Evolutionary conservation across 2,113 vertebrate species (phyloP), one percentile per base, ranked within the genome.

Genomic region (Kryptolebias marmoratus): DNA sequence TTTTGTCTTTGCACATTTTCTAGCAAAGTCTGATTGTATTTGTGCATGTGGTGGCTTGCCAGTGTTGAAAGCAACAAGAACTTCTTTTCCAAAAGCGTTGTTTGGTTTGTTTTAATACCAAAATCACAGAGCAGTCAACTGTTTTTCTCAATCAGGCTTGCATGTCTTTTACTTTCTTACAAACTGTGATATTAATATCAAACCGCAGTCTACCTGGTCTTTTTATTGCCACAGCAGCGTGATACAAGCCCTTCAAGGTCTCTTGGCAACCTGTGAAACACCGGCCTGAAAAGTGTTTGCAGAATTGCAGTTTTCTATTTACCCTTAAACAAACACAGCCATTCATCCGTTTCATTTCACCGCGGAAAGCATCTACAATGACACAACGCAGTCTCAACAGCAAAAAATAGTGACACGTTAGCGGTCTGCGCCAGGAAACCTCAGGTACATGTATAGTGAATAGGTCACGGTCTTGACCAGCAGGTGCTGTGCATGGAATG

Each of bases 1-100:
- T 68, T 79, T 82, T 49, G 70, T 79, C 65, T 65, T 42, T 69
- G 63, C 75, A 76, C 71, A 87, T 90, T 89, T 91, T 90, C 82
- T 71, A 76, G 81, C 86, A 85, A 90, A 88, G 80, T 90, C 87
- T 88, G 87, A 88, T 87, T 90, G 81, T 77, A 72, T 76, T 79
- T 48, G 75, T 81, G 80, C 91, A 63, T 89, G 91, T 84, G 50
- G 75, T 12, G 50, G 69, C 91, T 86, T 89, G 91, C 87, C 82
- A 57, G n/a, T 77, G 67, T 69, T 84, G 56, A 83, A 87, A 84
- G 61, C 73, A 66, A 63, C 36, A 32, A 8, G 12, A 39, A 15
- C 27, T 13, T 63, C 52, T 22, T 49, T 49, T 64, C 44, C 18
- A 58, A 65, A 71, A 10, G 48, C 9, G 36, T 68, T 18, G 71